A percentile compares a stretch with the other conserved stretches of the same genome.
Conservation (phyloP, 2,797 vertebrate species). For the Thaleichthys pacificus region DNA sequence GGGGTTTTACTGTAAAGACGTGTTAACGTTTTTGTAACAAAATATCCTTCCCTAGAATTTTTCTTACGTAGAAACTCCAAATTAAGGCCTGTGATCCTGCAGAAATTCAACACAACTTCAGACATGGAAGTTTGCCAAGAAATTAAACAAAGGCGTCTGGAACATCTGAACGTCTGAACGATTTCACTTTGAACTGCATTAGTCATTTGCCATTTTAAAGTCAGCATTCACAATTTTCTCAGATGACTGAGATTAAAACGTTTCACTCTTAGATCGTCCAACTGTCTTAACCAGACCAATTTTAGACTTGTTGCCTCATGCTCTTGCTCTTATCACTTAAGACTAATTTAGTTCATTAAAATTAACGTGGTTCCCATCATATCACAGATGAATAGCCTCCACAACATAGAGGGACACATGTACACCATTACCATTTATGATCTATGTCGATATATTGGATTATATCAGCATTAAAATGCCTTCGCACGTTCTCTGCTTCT, state of each 20-base stretch:
- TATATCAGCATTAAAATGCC: no score
- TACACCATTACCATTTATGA: no score
- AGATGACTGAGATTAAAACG: background rate
- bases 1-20: no score
- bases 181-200: background rate
- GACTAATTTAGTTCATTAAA: no score
- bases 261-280: background rate
- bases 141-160: background rate
- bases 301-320: background rate
- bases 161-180: background rate
- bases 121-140: constrained; percentile 4
- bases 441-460: no score
- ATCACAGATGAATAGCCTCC: no score
- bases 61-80: constrained; percentile 6
- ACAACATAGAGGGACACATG: no score
- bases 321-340: no score
- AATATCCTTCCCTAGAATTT: background rate
- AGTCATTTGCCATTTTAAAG: background rate
- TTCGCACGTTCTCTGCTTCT: no score
- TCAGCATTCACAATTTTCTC: background rate
- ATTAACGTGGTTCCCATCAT: no score
- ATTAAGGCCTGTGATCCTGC: background rate
- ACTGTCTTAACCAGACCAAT: background rate
- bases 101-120: background rate
- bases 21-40: no score